Evolutionary conservation across 1,140 invertebrate genomes (phyloP), one percentile per base, ranked within the genome.

Genomic region (Zaprionus capensis): DNA sequence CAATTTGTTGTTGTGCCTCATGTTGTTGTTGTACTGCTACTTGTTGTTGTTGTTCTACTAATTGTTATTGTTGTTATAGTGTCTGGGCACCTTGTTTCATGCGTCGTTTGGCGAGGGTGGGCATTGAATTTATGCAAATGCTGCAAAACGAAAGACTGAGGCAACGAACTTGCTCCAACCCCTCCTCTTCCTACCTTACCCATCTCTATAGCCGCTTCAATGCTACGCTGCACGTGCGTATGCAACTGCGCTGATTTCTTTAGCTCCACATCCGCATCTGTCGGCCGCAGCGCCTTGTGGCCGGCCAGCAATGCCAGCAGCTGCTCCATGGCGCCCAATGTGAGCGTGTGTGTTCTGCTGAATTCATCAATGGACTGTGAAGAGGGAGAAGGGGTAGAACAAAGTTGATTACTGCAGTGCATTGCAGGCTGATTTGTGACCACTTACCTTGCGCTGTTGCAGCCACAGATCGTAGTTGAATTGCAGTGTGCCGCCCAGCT

Each of bases 391-490:
- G 53, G 2, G 22, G 0, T 0, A 28, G 14, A 15, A 5, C 3
- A 24, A 17, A 11, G 6, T 7, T 61, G 49, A 57, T 26, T 12
- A n/a, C 2, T 31, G 1, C 46, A 53, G 38, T 2, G 12, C 3
- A 20, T n/a, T 5, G 0, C 36, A 9, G 41, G 6, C 38, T 46
- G 14, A 49, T 6, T 1, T 63, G 0, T 57, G n/a, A 1, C 11
- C 5, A 2, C 64, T 94, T 93, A 97, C 97, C 94, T 96, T 94
- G 93, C 97, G 94, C 86, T 96, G 96, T 76, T 97, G 95, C 79
- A 98, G 95, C 97, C 97, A 98, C 80, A 96, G 94, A 63, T 95
- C 93, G 84, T 97, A 96, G 93, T 97, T 95, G 93, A 97, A 97
- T 46, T 94, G 93, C 83, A 97, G 94, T 46, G 94, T 94, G 41